Conservation (phyloP, 2,797 vertebrate species). For the Hylomyscus alleni region DNA sequence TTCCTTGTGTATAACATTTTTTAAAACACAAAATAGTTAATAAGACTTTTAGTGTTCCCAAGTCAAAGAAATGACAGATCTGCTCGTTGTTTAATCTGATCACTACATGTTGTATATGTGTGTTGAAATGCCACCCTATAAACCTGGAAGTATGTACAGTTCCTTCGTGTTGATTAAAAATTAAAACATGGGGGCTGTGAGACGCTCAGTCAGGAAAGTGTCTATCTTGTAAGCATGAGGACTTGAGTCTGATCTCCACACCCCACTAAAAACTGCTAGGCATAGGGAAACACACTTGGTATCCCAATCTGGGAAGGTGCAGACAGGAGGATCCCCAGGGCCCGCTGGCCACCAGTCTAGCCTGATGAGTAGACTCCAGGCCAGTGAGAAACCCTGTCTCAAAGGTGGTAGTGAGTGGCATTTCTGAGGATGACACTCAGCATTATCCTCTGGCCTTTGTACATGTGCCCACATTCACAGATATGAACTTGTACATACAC, state of each 20-base stretch:
- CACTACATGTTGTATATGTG: not conserved
- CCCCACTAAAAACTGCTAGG: not conserved
- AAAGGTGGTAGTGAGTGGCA: not conserved
- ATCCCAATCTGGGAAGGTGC: not conserved
- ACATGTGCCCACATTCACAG: not conserved
- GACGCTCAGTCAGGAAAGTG: not conserved
- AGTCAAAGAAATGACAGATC: not conserved
- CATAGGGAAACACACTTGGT: not conserved
- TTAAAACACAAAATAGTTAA: not conserved
- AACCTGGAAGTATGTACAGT: not conserved
- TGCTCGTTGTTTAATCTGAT: not conserved
- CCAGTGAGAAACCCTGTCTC: not conserved
- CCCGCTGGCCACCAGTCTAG: not conserved
- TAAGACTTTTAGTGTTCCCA: not conserved
- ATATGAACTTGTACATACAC: not conserved
- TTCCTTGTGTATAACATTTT: not conserved
- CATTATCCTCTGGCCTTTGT: not conserved
- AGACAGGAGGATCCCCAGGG: not conserved
- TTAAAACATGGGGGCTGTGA: not conserved
- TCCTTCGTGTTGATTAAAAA: not conserved
- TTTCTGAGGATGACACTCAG: not conserved
- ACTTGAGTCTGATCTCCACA: not conserved
- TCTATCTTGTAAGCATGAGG: not conserved
- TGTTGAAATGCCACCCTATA: not conserved
- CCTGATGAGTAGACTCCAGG: not conserved